Evolutionary conservation across 2,888 invertebrate genomes (phyloP).

Genomic region (Iselma pallidipennis): DNA sequence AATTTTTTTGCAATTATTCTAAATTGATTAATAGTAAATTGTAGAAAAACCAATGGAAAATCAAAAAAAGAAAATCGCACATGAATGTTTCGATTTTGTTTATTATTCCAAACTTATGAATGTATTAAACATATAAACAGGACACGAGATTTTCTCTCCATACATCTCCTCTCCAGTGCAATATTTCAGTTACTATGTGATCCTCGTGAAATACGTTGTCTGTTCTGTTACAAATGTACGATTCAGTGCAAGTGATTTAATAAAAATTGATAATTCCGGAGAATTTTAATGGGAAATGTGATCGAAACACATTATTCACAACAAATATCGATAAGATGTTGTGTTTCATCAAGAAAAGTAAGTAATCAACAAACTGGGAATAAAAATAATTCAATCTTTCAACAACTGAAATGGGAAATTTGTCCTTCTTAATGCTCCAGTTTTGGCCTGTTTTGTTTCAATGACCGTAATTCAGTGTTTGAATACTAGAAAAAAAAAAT

Average conservation of each 20-base stretch:
- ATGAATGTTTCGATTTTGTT: slow-evolving; percentile 26
- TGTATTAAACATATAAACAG: slow-evolving; percentile 33
- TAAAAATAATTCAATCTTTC: too few species aligned
- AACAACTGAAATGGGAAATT: too few species aligned
- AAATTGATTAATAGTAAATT: too few species aligned
- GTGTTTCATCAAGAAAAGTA: background rate
- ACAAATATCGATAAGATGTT: background rate
- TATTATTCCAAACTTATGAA: slow-evolving; percentile 33
- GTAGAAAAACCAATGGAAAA: background rate
- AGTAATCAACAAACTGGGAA: background rate
- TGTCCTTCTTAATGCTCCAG: too few species aligned
- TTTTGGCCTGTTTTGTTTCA: too few species aligned
- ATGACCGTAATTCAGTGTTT: too few species aligned
- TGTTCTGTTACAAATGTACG: background rate
- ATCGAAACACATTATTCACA: background rate
- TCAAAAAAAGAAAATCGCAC: background rate
- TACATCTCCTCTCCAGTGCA: slow-evolving; percentile 25
- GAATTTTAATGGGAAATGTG: background rate
- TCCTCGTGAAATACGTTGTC: background rate
- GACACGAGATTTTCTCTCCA: too few species aligned
- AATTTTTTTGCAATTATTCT: too few species aligned
- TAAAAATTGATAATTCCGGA: background rate
- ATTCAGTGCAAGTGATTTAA: background rate
- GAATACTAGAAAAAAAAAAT: too few species aligned
- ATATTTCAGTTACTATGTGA: slow-evolving; percentile 34